A percentile compares a stretch with the other conserved stretches of the same genome.
Conservation (phyloP, 2,113 vertebrate genomes). For the Syngnathus floridae region DNA sequence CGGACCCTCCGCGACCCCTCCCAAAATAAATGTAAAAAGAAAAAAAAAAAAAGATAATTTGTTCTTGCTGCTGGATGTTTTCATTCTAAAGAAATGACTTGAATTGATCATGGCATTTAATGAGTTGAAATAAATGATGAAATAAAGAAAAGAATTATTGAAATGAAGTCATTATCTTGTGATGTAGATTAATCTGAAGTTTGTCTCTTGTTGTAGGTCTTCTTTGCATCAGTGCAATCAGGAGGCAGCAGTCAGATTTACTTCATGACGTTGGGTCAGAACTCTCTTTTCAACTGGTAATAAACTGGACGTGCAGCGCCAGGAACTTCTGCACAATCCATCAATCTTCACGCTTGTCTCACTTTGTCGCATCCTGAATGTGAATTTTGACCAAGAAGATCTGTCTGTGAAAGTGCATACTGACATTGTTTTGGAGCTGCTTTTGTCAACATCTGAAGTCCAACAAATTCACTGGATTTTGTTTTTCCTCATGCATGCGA, state of each 20-base stretch:
- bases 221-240: conserved; percentile 85
- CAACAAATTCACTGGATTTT: conserved; percentile 4
- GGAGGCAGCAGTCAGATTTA: conserved; percentile 91
- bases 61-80: too few species aligned
- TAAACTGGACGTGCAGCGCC: conserved; percentile 10
- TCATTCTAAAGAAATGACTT: too few species aligned
- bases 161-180: too few species aligned
- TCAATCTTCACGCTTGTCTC: conserved; percentile 7
- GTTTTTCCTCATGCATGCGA: not conserved
- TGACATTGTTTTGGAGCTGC: not conserved
- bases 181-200: not conserved
- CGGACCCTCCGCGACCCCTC: too few species aligned
- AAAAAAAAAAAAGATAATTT: too few species aligned
- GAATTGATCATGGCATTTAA: too few species aligned
- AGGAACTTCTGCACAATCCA: conserved; percentile 9
- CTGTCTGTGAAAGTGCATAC: not conserved
- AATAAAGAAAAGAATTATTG: too few species aligned
- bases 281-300: conserved; percentile 85
- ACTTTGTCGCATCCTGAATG: not conserved
- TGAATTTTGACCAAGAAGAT: not conserved
- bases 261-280: conserved; percentile 92
- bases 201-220: conserved; percentile 71
- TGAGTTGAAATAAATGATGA: too few species aligned
- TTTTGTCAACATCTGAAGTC: not conserved
- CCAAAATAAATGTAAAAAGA: too few species aligned